phyloP scores from a whole-genome alignment of 2,888 invertebrate genomes.

The Strigamia crassipes region DNA sequence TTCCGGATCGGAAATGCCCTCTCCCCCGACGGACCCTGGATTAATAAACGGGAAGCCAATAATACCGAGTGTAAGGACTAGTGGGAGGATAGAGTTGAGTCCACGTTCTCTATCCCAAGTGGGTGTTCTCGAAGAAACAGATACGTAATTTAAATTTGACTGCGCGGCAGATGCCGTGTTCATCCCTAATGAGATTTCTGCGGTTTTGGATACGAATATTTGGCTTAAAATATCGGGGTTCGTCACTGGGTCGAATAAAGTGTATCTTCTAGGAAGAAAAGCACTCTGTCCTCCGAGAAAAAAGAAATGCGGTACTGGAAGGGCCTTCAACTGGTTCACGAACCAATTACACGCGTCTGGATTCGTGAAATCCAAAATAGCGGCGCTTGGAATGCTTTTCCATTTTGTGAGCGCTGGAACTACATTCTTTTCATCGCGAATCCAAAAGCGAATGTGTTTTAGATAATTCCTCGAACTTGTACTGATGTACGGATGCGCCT shows the following conservation, averaged over 20 bases:
- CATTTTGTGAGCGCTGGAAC: slow-evolving; percentile 79
- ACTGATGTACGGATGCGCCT: slow-evolving; percentile 84
- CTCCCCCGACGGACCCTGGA: slow-evolving; percentile 93
- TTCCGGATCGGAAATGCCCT: slow-evolving; percentile 72
- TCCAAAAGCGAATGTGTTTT: slow-evolving; percentile 71
- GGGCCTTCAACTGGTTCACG: slow-evolving; percentile 70
- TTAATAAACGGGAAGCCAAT: slow-evolving; percentile 91
- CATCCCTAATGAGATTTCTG: slow-evolving; percentile 66
- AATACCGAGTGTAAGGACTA: slow-evolving; percentile 83
- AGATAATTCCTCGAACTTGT: slow-evolving; percentile 83
- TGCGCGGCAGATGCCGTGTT: slow-evolving; percentile 81
- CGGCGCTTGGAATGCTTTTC: slow-evolving; percentile 76
- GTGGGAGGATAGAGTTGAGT: slow-evolving; percentile 79
- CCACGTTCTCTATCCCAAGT: slow-evolving; percentile 75
- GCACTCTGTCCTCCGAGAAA: slow-evolving; percentile 79
- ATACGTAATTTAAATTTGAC: slow-evolving; percentile 70
- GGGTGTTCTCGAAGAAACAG: slow-evolving; percentile 81
- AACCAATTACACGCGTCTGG: slow-evolving; percentile 81
- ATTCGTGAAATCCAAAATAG: slow-evolving; percentile 84
- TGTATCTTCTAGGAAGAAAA: slow-evolving; percentile 84
- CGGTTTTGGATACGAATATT: slow-evolving; percentile 49
- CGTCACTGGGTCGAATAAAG: slow-evolving; percentile 67
- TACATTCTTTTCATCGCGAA: slow-evolving; percentile 71
- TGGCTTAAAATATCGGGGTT: slow-evolving; percentile 83
- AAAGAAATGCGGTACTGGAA: slow-evolving; percentile 83